Evolutionary conservation across 2,797 vertebrate genomes (phyloP).

Genomic region (Sternotherus odoratus): DNA sequence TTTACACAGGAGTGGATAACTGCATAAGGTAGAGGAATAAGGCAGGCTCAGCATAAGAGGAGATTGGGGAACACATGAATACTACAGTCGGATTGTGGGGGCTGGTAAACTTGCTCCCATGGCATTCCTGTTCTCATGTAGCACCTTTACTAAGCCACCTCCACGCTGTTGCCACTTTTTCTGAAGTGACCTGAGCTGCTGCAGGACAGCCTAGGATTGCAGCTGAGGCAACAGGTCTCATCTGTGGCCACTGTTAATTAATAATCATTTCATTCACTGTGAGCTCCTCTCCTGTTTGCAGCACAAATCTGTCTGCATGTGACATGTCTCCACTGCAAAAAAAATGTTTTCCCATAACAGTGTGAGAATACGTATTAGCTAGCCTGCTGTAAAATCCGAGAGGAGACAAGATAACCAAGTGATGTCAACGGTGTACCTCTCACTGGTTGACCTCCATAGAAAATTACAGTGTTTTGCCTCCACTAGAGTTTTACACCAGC

Average conservation of each 20-base stretch:
- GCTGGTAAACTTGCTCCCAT: background rate
- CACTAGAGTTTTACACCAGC: background rate
- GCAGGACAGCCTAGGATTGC: background rate
- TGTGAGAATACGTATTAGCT: background rate
- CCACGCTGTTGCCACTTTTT: background rate
- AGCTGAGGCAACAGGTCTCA: background rate
- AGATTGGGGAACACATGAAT: background rate
- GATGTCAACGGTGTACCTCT: background rate
- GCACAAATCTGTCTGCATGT: background rate
- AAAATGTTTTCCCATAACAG: background rate
- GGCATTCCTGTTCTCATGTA: background rate
- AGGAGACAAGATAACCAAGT: background rate
- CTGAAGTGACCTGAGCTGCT: background rate
- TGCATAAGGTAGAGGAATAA: background rate
- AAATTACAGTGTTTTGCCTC: no score
- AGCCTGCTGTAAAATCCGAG: background rate
- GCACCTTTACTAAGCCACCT: background rate
- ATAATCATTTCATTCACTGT: background rate
- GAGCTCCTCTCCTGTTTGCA: background rate
- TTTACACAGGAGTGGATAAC: background rate
- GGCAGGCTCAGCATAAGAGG: background rate
- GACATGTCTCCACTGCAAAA: background rate
- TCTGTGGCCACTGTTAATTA: background rate
- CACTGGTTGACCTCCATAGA: background rate
- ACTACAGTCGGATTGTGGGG: background rate